Evolutionary conservation across 2,888 invertebrate species (phyloP).

Genomic region (Leptothorax acervorum): DNA sequence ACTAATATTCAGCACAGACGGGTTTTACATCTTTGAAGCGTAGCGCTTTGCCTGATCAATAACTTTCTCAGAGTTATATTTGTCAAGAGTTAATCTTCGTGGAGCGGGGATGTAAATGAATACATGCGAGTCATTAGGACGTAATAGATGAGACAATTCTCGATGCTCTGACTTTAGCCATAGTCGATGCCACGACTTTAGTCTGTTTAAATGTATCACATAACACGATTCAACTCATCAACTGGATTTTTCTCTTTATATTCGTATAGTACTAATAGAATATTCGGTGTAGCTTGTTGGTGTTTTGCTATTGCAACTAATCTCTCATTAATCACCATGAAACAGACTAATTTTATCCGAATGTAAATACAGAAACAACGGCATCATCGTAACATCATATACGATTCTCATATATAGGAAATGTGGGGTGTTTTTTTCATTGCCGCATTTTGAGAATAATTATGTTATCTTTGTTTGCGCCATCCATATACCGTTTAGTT

Average conservation of each 20-base stretch:
- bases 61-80: slow-evolving; percentile 48
- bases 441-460: slow-evolving; percentile 65
- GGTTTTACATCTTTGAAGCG: slow-evolving; percentile 54
- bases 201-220: slow-evolving; percentile 56
- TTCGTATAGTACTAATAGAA: slow-evolving; percentile 78
- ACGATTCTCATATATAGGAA: slow-evolving; percentile 62
- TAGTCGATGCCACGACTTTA: slow-evolving; percentile 28
- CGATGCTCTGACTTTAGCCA: slow-evolving; percentile 50
- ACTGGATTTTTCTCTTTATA: slow-evolving; percentile 62
- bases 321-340: slow-evolving; percentile 77
- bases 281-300: slow-evolving; percentile 81
- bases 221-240: slow-evolving; percentile 66
- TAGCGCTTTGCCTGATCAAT: slow-evolving; percentile 59
- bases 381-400: slow-evolving; percentile 61
- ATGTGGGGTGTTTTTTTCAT: slow-evolving; percentile 76
- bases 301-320: slow-evolving; percentile 78
- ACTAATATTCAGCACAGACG: slow-evolving; percentile 46
- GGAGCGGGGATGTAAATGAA: slow-evolving; percentile 55
- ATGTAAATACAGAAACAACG: slow-evolving; percentile 63
- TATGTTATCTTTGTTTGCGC: slow-evolving; percentile 60
- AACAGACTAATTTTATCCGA: slow-evolving; percentile 75
- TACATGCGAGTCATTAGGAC: slow-evolving; percentile 56
- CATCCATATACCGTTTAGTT: slow-evolving; percentile 57
- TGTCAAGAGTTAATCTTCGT: slow-evolving; percentile 52
- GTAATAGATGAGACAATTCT: slow-evolving; percentile 60